Percentiles rank a stretch among this genome's conserved stretches.
Conservation (phyloP, 2,113 vertebrate genomes). For the Oryzias melastigma region DNA sequence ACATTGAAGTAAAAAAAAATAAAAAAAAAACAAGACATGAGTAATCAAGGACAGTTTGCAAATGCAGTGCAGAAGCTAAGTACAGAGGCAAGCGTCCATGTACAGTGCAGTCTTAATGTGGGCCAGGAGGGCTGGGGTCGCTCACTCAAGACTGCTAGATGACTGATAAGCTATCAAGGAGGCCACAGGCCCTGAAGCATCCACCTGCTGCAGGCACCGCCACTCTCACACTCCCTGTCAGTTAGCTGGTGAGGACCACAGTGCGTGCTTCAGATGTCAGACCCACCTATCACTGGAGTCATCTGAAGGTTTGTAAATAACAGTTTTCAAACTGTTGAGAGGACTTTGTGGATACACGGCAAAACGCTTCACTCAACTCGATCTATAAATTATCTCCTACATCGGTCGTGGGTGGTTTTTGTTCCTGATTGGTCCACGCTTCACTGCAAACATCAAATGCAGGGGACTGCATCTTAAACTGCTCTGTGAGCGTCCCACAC, state of each 20-base stretch:
- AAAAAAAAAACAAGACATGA: too few species aligned
- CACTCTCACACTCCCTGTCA: slow-evolving; percentile 53
- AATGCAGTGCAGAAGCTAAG: neutral
- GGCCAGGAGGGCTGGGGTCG: slow-evolving; percentile 50
- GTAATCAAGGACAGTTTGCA: neutral
- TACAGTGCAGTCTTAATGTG: slow-evolving; percentile 13
- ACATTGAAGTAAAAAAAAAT: too few species aligned
- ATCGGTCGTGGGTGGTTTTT: neutral
- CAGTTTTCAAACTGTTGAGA: neutral
- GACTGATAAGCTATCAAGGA: slow-evolving; percentile 74
- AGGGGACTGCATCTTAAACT: slow-evolving; percentile 16
- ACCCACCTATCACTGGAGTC: slow-evolving; percentile 8
- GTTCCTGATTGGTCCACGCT: slow-evolving; percentile 7
- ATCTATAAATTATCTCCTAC: slow-evolving; percentile 9
- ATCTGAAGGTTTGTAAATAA: neutral
- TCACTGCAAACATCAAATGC: slow-evolving; percentile 19
- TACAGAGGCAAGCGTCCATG: neutral
- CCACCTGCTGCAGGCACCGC: slow-evolving; percentile 57
- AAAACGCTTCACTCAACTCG: neutral
- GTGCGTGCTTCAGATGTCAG: neutral
- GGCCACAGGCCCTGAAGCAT: slow-evolving; percentile 57
- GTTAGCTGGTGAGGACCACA: slow-evolving; percentile 39
- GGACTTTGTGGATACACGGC: neutral
- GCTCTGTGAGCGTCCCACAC: slow-evolving; percentile 27
- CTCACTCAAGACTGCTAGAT: slow-evolving; percentile 39